Conservation (phyloP, 2,113 vertebrate genomes). For the Pungitius pungitius region DNA sequence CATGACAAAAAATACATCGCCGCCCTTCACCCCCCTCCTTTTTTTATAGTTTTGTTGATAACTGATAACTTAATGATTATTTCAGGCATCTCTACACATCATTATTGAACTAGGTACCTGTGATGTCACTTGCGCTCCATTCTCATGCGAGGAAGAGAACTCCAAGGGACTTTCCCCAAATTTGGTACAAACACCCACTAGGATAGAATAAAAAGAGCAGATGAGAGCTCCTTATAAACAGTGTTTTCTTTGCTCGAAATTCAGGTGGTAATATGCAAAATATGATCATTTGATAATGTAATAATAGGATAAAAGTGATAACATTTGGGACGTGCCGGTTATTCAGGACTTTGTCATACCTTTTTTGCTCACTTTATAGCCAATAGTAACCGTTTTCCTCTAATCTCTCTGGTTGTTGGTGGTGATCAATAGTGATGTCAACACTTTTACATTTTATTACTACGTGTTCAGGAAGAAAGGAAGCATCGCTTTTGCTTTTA, state of each 20-base stretch:
- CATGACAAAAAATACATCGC: too few relatives aligned
- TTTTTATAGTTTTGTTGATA: neutral
- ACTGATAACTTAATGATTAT: neutral
- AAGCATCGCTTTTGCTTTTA: neutral
- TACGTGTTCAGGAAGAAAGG: neutral
- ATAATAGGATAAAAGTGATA: neutral
- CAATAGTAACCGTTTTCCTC: neutral
- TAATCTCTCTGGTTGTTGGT: neutral
- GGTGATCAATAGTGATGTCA: neutral
- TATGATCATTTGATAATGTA: neutral
- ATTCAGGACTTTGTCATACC: neutral
- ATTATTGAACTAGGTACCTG: too few relatives aligned
- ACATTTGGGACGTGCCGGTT: neutral
- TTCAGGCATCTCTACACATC: too few relatives aligned
- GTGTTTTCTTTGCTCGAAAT: neutral
- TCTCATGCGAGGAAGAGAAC: neutral
- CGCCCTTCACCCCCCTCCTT: too few relatives aligned
- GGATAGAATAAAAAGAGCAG: too few relatives aligned
- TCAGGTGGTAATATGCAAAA: neutral
- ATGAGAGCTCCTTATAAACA: too few relatives aligned
- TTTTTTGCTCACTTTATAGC: neutral
- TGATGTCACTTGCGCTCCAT: neutral
- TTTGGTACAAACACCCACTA: neutral
- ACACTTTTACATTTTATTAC: conserved; percentile 9
- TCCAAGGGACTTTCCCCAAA: neutral